Conservation (phyloP, 2,888 invertebrate species). For the Xylota sylvarum region DNA sequence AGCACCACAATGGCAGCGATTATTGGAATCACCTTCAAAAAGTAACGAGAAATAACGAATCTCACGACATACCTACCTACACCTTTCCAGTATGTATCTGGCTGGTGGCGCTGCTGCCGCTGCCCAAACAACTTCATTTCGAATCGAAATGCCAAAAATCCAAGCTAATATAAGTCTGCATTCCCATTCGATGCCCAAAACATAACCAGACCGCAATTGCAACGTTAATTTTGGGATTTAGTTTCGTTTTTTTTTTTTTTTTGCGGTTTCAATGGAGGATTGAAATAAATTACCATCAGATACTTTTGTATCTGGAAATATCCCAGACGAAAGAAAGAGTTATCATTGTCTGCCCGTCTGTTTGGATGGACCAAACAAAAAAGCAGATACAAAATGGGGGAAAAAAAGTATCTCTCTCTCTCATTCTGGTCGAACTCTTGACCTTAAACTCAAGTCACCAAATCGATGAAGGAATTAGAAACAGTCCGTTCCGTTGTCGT, state of each 20-base stretch:
- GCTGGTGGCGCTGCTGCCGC: slow-evolving; percentile 16
- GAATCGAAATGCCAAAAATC: slow-evolving; percentile 63
- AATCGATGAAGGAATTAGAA: slow-evolving; percentile 62
- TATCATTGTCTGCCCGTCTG: slow-evolving; percentile 42
- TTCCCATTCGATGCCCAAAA: slow-evolving; percentile 53
- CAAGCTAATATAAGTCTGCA: slow-evolving; percentile 68
- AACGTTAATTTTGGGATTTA: slow-evolving; percentile 31
- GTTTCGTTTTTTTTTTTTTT: slow-evolving; percentile 9
- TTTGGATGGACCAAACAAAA: slow-evolving; percentile 52
- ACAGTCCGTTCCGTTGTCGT: slow-evolving; percentile 36
- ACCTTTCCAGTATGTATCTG: slow-evolving; percentile 47
- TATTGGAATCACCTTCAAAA: slow-evolving; percentile 74
- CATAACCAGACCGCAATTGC: slow-evolving; percentile 71
- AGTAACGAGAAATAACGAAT: slow-evolving; percentile 62
- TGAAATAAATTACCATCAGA: slow-evolving; percentile 74
- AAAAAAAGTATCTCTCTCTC: slow-evolving; percentile 9
- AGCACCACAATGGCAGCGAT: slow-evolving; percentile 70
- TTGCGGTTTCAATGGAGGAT: slow-evolving; percentile 54
- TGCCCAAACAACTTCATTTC: slow-evolving; percentile 66
- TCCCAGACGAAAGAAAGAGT: slow-evolving; percentile 65
- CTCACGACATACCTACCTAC: slow-evolving; percentile 26
- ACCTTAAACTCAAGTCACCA: slow-evolving; percentile 73
- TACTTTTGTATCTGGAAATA: slow-evolving; percentile 62
- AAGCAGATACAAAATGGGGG: slow-evolving; percentile 46
- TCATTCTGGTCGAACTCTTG: slow-evolving; percentile 61